Conservation (phyloP, 2,888 invertebrate genomes). For the Lepidonotus clava region DNA sequence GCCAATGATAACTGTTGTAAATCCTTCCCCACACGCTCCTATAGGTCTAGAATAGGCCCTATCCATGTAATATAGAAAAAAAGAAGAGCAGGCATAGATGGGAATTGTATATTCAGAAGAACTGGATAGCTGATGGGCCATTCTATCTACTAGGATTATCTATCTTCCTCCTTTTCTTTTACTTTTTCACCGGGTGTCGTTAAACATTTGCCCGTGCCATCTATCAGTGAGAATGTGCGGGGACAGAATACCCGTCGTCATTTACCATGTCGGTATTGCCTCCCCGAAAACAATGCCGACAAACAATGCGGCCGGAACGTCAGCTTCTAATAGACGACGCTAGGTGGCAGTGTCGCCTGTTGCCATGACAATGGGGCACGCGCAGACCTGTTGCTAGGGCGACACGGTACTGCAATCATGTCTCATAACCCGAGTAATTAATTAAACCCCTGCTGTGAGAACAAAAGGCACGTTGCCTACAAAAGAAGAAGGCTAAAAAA, state of each 20-base stretch:
- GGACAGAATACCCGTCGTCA: not conserved
- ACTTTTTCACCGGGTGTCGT: not conserved
- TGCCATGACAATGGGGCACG: constrained; percentile 33
- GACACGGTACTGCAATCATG: constrained; percentile 13
- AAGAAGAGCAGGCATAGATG: too few species aligned
- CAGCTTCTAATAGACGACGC: constrained; percentile 15
- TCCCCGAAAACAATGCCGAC: constrained; percentile 4
- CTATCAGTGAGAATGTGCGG: not conserved
- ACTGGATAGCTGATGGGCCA: too few species aligned
- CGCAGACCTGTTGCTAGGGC: constrained; percentile 33
- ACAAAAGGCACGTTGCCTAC: constrained; percentile 21
- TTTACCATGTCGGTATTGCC: not conserved
- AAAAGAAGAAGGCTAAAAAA: not conserved
- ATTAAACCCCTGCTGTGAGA: constrained; percentile 5
- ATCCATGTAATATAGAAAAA: too few species aligned
- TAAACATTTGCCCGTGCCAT: not conserved
- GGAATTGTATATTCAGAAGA: too few species aligned
- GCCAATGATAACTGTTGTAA: too few species aligned
- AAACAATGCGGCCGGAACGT: constrained; percentile 20
- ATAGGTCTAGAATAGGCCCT: too few species aligned
- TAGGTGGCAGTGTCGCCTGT: constrained; percentile 23
- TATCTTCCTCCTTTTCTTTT: not conserved
- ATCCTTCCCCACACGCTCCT: too few species aligned
- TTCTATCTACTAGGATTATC: not conserved
- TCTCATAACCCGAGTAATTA: constrained; percentile 37